Base-by-base conservation (phyloP, 1,140 invertebrate species). In the Onthophagus taurus region DNA sequence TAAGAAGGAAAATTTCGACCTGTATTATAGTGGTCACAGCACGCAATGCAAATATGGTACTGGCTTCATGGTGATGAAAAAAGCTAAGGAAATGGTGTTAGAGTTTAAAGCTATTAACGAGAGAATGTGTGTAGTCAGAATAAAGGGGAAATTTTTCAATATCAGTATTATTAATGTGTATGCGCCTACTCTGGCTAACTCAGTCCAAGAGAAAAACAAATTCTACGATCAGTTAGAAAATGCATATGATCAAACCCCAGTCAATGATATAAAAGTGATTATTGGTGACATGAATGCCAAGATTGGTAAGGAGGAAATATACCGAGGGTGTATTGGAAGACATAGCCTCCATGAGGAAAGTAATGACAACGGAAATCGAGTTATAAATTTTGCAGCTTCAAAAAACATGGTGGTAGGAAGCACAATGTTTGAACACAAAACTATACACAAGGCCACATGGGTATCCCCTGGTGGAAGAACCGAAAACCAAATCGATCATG, bases 381-480 rank as follows among this genome's bases (percentile, higher is more conserved):
- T 50, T 14, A 42, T 50, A 9, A 39, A 46, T 17, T 47, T 60
- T 41, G 48, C 47, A 7, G 18, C 20, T 8, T 42, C 34, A 26
- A 51, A 46, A 17, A 48, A 45, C 14, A 36, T 58, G 41, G 49
- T 31, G 34, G 23, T 51, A 41, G 37, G 21, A n/a, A 44, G 21
- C 30, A 55, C 47, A 19, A 31, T 36, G 8, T 56, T 55, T 11
- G 41, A 39, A 6, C 47, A 55, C 37, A 51, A 49, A 37, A 35
- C 50, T 20, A 52, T 57, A 30, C 46, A 53, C 31, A 39, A 50
- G 31, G 39, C 43, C 17, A 54, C 50, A 16, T 56, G 51, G 53
- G 46, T 37, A 19, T 54, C 56, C 16, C 48, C 50, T 23, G 34
- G 47, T 41, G 43, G 45, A 16, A 24, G 17, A 23, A 42, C 45